These are phyloP conservation scores for Pangasianodon hypophthalmus DNA, from an alignment of 2,113 vertebrate genomes.

Conservation along the genomic window DNA sequence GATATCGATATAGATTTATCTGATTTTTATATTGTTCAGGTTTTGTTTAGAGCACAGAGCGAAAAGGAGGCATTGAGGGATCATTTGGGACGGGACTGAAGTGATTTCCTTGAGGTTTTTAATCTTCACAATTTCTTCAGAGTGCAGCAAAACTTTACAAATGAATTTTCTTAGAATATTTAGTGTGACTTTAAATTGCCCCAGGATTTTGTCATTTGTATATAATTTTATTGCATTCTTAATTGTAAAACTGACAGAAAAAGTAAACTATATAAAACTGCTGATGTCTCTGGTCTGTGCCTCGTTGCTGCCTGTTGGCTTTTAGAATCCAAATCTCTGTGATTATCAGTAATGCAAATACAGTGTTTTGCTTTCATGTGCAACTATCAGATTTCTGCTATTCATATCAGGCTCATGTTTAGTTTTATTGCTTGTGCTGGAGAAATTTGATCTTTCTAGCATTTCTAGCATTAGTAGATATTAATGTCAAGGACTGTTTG, in stretches of 20 bases:
- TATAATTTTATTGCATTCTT: neutral
- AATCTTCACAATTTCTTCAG: neutral
- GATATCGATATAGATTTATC: neutral
- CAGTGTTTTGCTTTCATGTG: conserved; percentile 47
- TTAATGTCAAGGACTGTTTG: conserved; percentile 40
- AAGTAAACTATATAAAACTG: neutral
- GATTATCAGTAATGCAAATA: conserved; percentile 46
- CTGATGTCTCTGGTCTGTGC: conserved; percentile 16
- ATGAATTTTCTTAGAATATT: neutral
- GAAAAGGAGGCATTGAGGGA: neutral
- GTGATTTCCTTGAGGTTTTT: neutral
- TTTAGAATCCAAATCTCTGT: conserved; percentile 33
- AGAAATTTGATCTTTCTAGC: conserved; percentile 48
- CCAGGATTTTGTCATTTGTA: neutral
- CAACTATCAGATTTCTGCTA: conserved; percentile 40
- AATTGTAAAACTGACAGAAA: neutral
- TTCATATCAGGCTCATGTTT: conserved; percentile 35
- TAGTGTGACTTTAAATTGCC: neutral
- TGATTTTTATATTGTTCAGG: neutral
- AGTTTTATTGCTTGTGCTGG: conserved; percentile 33
- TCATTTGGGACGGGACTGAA: neutral
- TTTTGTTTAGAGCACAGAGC: neutral
- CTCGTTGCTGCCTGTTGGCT: conserved; percentile 21
- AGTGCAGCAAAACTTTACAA: neutral
- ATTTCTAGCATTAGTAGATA: conserved; percentile 6